These are phyloP conservation scores for Ferdinandea cuprea DNA, from an alignment of 2,888 invertebrate genomes.

Conservation along the genomic window DNA sequence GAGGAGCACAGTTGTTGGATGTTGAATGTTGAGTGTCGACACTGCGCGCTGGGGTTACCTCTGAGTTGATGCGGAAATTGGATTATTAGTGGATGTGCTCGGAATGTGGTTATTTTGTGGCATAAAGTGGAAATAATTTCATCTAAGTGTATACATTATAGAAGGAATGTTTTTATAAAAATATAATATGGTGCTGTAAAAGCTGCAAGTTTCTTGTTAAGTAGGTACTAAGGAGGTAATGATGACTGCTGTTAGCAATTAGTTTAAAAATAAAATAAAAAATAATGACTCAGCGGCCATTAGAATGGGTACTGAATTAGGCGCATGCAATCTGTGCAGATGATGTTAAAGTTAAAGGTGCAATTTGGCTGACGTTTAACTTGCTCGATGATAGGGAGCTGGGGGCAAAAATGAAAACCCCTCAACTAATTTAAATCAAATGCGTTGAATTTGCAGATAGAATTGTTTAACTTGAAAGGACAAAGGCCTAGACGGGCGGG, in stretches of 20 bases:
- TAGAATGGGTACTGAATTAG: too few relatives aligned
- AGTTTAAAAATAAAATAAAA: too few relatives aligned
- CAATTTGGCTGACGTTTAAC: too few relatives aligned
- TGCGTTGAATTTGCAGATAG: too few relatives aligned
- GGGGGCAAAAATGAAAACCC: too few relatives aligned
- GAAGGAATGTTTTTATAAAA: neutral
- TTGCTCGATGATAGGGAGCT: too few relatives aligned
- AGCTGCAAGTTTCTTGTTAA: constrained; percentile 1
- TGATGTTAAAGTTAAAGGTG: too few relatives aligned
- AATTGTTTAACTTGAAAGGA: too few relatives aligned
- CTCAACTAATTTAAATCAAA: too few relatives aligned
- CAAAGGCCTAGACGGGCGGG: too few relatives aligned
- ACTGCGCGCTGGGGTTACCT: neutral
- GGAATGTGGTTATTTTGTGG: constrained; percentile 55
- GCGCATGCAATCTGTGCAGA: too few relatives aligned
- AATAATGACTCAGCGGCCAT: too few relatives aligned
- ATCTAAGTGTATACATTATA: constrained; percentile 3
- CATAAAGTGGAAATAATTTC: constrained; percentile 38
- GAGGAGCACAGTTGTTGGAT: constrained; percentile 15
- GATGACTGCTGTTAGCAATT: neutral
- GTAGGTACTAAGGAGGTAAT: neutral
- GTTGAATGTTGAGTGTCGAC: neutral
- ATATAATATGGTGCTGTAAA: neutral
- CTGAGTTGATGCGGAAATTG: constrained; percentile 59
- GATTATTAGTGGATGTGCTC: constrained; percentile 54